phyloP scores from a whole-genome alignment of 2,888 invertebrate genomes.

The Diloba caeruleocephala region DNA sequence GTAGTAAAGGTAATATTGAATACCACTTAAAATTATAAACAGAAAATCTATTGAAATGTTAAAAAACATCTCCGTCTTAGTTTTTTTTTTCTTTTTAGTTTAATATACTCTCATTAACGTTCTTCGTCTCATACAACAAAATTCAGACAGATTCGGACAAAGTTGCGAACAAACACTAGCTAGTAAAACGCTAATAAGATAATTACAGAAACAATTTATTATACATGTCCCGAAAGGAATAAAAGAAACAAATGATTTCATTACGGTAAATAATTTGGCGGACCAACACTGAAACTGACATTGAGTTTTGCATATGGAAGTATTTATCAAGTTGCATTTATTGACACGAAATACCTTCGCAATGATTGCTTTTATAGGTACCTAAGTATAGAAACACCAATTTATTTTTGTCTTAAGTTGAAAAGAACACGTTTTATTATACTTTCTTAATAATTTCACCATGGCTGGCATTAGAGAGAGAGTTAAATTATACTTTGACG shows the following conservation, averaged over 20 bases:
- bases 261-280: conserved; percentile 17
- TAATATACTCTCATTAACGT: conserved; percentile 15
- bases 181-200: conserved; percentile 5
- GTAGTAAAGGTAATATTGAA: no score
- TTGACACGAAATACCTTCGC: conserved; percentile 15
- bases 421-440: conserved; percentile 15
- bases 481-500: no score
- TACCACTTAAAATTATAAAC: no score
- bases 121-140: conserved; percentile 8
- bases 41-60: no score
- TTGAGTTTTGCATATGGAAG: conserved; percentile 17
- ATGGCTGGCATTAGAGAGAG: background rate
- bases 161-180: background rate
- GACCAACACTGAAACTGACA: conserved; percentile 18
- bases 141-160: background rate
- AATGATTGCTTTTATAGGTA: conserved; percentile 35
- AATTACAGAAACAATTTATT: conserved; percentile 28
- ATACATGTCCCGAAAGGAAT: conserved; percentile 10
- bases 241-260: conserved; percentile 31
- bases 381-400: conserved; percentile 12
- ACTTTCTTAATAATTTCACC: conserved; percentile 2
- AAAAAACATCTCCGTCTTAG: no score
- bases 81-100: no score
- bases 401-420: conserved; percentile 10
- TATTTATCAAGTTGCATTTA: conserved; percentile 6